Conservation (phyloP, 2,113 vertebrate species). For the Nothobranchius furzeri region DNA sequence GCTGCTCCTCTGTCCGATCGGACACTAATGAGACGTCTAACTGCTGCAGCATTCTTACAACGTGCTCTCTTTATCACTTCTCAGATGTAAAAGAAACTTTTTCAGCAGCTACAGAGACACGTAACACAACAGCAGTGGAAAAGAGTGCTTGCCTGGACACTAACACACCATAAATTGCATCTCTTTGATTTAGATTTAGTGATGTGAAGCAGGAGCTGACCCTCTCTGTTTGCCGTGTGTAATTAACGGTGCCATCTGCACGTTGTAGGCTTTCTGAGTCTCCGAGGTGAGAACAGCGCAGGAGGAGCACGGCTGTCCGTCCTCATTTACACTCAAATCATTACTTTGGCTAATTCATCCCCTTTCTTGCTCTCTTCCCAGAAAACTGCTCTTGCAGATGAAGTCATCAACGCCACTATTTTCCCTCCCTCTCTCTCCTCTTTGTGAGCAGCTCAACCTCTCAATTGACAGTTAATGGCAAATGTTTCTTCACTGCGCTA, state of each 20-base stretch:
- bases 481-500: constrained; percentile 5
- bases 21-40: constrained; percentile 53
- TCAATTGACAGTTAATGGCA: constrained; percentile 40
- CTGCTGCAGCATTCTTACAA: constrained; percentile 27
- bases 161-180: background rate
- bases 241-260: constrained; percentile 75
- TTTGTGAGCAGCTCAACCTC: constrained; percentile 31
- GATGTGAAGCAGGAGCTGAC: constrained; percentile 30
- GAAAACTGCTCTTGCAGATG: constrained; percentile 57
- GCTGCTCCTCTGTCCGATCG: constrained; percentile 1
- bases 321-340: constrained; percentile 72
- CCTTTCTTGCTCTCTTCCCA: constrained; percentile 45
- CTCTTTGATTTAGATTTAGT: constrained; percentile 36
- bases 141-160: constrained; percentile 14
- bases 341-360: constrained; percentile 52
- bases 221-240: constrained; percentile 59
- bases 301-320: constrained; percentile 64
- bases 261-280: constrained; percentile 64
- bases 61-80: constrained; percentile 19
- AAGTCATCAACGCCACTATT: constrained; percentile 55
- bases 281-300: constrained; percentile 64
- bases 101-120: constrained; percentile 40
- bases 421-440: constrained; percentile 31
- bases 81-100: constrained; percentile 23
- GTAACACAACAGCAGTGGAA: constrained; percentile 38